Evolutionary conservation across 2,113 vertebrate species (phyloP), one percentile per base, ranked within the genome.

Genomic region (Cairina moschata): DNA sequence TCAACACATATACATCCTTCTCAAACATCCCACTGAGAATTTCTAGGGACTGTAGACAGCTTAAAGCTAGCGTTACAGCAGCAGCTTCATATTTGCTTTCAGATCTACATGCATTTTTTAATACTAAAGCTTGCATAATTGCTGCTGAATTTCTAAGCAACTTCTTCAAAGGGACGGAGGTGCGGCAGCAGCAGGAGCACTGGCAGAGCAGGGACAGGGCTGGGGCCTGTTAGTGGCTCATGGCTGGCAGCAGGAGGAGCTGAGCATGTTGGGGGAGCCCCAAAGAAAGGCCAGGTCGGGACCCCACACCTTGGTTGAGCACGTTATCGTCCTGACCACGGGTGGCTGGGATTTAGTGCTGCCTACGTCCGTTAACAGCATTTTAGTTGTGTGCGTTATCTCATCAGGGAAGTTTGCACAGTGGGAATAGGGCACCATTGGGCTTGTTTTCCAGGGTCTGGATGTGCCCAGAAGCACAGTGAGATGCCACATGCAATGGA

Each of bases 11-110:
- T 77, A 84, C 93, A 88, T 95, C 90, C 91, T 90, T 80, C 83
- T 96, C 93, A 97, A 93, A 97, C 93, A 96, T 96, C 95, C 96
- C 91, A 95, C 88, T 88, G 93, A 95, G 96, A 93, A 93, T 97
- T 92, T 83, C 93, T 69, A 59, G 95, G 89, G 81, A 90, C 93
- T 89, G 90, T 14, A 93, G 94, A 67, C 90, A 78, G 93, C 87
- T 95, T 78, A 96, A 92, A 95, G 91, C 85, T 80, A 95, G 95
- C 68, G 56, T 90, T 93, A 94, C 86, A 82, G 96, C 94, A 91
- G 92, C 89, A 85, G 86, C 94, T 83, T 92, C 83, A 2, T 93
- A 95, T 96, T 93, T 94, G 93, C 95, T 93, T 94, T 95, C 95
- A 89, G 90, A 94, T 77, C 78, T 68, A 83, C 14, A 32, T 96